These are phyloP conservation scores for Cephus cinctus DNA, from an alignment of 1,140 invertebrate genomes.

Conservation along the genomic window DNA sequence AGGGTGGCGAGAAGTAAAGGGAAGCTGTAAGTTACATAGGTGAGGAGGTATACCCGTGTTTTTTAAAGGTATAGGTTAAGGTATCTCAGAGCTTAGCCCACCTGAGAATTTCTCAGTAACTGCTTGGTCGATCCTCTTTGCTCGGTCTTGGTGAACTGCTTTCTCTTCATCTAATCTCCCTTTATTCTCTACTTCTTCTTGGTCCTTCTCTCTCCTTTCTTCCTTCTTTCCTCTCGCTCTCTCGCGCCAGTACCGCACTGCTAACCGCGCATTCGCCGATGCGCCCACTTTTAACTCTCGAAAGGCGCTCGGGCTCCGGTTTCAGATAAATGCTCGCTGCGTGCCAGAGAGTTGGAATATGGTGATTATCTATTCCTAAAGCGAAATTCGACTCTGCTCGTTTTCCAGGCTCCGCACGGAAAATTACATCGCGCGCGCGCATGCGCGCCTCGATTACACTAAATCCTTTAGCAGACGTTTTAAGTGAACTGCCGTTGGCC, in stretches of 20 bases:
- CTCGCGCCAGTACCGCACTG: background rate
- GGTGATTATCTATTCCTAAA: background rate
- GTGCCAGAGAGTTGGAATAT: background rate
- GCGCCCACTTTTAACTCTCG: background rate
- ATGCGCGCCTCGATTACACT: background rate
- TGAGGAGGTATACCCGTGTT: too few species aligned
- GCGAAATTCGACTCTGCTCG: background rate
- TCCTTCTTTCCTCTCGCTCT: background rate
- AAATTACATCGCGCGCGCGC: background rate
- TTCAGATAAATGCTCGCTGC: background rate
- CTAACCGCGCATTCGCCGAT: background rate
- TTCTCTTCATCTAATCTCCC: too few species aligned
- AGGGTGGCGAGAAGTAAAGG: background rate
- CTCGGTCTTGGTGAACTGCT: too few species aligned
- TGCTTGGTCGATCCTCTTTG: too few species aligned
- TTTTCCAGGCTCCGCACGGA: background rate
- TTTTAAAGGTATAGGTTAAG: too few species aligned
- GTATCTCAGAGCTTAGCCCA: too few species aligned
- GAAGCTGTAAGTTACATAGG: too few species aligned
- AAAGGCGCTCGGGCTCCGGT: background rate
- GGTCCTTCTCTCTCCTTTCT: background rate
- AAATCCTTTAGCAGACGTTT: too few species aligned
- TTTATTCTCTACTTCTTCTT: too few species aligned
- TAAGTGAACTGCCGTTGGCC: too few species aligned
- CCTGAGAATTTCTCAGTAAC: too few species aligned